These are phyloP conservation scores for Chalcis sispes DNA, from an alignment of 2,888 invertebrate genomes.

Conservation along the genomic window DNA sequence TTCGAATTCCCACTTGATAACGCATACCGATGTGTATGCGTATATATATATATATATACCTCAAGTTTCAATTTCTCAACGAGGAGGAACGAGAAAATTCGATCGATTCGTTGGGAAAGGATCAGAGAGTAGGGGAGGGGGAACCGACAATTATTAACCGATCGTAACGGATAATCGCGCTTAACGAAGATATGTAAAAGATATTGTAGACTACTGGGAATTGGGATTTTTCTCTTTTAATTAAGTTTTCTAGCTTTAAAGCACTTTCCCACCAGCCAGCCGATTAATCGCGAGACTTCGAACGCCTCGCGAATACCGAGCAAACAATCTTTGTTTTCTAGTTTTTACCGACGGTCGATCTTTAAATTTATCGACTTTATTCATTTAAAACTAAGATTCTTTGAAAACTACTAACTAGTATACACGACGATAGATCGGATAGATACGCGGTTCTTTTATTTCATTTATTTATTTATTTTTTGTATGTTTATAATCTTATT, in stretches of 20 bases:
- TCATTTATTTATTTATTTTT: slow-evolving; percentile 11
- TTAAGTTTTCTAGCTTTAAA: slow-evolving; percentile 59
- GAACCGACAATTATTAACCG: no score
- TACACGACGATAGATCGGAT: slow-evolving; percentile 47
- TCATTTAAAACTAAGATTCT: slow-evolving; percentile 34
- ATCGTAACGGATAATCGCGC: neutral
- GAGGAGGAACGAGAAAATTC: no score
- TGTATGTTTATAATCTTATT: slow-evolving; percentile 32
- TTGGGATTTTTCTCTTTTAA: slow-evolving; percentile 12
- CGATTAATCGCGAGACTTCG: slow-evolving; percentile 10
- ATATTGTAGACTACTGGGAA: slow-evolving; percentile 31
- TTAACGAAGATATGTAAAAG: slow-evolving; percentile 62
- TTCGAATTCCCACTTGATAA: slow-evolving; percentile 50
- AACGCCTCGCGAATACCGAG: neutral
- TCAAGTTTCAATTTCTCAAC: no score
- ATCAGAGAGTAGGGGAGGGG: no score
- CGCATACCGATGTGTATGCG: no score
- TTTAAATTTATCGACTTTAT: slow-evolving; percentile 9
- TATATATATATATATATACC: no score
- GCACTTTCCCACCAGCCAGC: slow-evolving; percentile 58
- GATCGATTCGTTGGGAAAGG: no score
- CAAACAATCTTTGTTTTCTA: slow-evolving; percentile 28
- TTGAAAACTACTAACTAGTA: slow-evolving; percentile 26
- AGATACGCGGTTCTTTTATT: slow-evolving; percentile 33
- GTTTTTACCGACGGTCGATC: neutral